Evolutionary conservation across 92 coral and sea anemone species (phyloP), one percentile per base, ranked within the genome.

Genomic region (Meandrina meandrites): DNA sequence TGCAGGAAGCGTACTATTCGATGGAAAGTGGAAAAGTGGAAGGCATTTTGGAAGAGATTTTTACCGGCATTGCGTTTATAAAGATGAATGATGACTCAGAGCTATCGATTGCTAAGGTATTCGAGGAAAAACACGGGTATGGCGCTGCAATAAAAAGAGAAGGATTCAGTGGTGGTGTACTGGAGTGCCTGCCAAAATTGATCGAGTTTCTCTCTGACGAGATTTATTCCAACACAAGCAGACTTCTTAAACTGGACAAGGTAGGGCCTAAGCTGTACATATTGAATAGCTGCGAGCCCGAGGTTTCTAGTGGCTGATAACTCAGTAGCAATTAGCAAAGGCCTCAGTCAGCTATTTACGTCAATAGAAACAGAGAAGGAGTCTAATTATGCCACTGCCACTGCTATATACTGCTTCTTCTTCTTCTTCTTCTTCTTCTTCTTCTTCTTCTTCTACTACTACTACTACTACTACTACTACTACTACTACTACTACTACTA

Each of bases 41-140:
- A 48, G 81, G 67, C 9, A 78, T 78, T 51, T 12, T 78, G 40
- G 81, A 78, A 9, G 81, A 78, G 47, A 78, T 78, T 66, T 53
- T 78, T 54, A 19, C 66, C 1, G 81, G 66, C 45, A 28, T 78
- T 50, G 66, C 15, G 81, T 78, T 78, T 17, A 28, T 78, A n/a
- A 51, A 78, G 37, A 5, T n/a, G 11, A 78, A 78, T 51, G 18
- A 28, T 27, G 40, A 51, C 5, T 16, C n/a, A 28, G 40, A 32
- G 1, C 24, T 78, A 27, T 27, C 40, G 13, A 5, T 78, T 31
- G 67, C 64, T 51, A 13, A 78, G 22, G 24, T 78, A 31, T 17
- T 51, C 24, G 81, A 78, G 27, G 37, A 54, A 16, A 51, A 78
- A 51, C 81, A 78, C 67, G 36, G 64, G 8, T 78, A 78, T 54